Evolutionary conservation across 2,797 vertebrate species (phyloP), one percentile per base, ranked within the genome.

Genomic region (Siniperca scherzeri): DNA sequence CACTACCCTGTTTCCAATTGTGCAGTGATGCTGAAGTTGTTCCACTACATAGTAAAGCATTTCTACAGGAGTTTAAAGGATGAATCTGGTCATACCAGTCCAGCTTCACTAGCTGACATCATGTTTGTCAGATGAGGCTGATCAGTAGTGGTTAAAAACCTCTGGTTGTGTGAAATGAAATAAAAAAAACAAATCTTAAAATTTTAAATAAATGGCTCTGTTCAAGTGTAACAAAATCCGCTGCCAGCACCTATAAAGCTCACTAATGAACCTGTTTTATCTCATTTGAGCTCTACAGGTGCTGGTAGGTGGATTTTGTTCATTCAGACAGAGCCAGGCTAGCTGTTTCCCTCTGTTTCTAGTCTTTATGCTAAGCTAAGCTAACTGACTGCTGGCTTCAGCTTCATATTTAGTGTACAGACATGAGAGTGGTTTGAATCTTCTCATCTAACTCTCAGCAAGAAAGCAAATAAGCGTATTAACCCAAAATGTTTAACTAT

Each of bases 21-120:
- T 60, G 42, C 66, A 48, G 21, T 7, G 13, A 56, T 77, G 48
- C 62, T 42, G 0, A 70, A 56, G 67, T 78, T 77, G 33, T 82
- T 55, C 27, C 61, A 55, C 67, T 19, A 36, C 27, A 48, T 27
- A 40, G 68, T 60, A 13, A 69, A 65, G 65, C 8, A 53, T 50
- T 22, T 33, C 33, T 52, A 22, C 14, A 3, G 21, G 2, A 30
- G 10, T 25, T 48, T 53, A 4, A 27, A 22, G 22, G 25, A 10
- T 68, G 2, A 38, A 56, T 55, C 44, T 22, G 33, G 25, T 74
- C 25, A 4, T 3, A 55, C 48, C 7, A n/a, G 74, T 74, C 25
- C 33, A 57, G 11, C 25, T 56, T 40, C 7, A 59, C 53, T 8
- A 46, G 21, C 8, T 52, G 22, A 27, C 60, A 50, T 33, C 30